A percentile compares a stretch with the other conserved stretches of the same genome.
These are phyloP conservation scores for Drosophila buzzatii DNA, from an alignment of 2,888 invertebrate genomes.

Conservation along the genomic window DNA sequence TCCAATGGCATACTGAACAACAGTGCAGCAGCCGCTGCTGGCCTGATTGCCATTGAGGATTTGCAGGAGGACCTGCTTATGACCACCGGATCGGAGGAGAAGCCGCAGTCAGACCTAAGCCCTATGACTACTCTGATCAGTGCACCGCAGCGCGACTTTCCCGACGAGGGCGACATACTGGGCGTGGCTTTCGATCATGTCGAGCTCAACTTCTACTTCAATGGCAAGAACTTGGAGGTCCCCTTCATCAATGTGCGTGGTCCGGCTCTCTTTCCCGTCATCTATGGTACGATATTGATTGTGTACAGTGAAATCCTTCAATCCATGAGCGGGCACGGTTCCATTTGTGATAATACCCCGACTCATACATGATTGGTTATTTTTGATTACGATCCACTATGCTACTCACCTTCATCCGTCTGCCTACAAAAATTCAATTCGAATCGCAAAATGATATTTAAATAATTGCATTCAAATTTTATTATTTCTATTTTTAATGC, in stretches of 20 bases:
- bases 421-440: too few species aligned
- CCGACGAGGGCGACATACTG: slow-evolving; percentile 94
- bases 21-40: slow-evolving; percentile 72
- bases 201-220: slow-evolving; percentile 96
- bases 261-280: slow-evolving; percentile 93
- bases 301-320: too few species aligned
- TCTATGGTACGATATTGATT: slow-evolving; percentile 90
- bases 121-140: slow-evolving; percentile 40
- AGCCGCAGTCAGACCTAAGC: slow-evolving; percentile 15
- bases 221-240: slow-evolving; percentile 94
- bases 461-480: too few species aligned
- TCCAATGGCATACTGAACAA: slow-evolving; percentile 70
- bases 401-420: too few species aligned
- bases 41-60: slow-evolving; percentile 84
- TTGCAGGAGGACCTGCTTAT: slow-evolving; percentile 83
- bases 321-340: neutral
- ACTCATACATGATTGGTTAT: too few species aligned
- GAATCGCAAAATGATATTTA: too few species aligned
- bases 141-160: slow-evolving; percentile 85
- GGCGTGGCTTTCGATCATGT: slow-evolving; percentile 98
- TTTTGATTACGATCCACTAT: too few species aligned
- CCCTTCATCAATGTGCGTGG: slow-evolving; percentile 95
- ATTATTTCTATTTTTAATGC: too few species aligned
- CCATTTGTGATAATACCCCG: too few species aligned
- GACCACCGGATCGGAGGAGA: slow-evolving; percentile 62